Percentiles rank a stretch among this genome's conserved stretches.
These are phyloP conservation scores for Pantherophis vulpinus DNA, from an alignment of 2,797 vertebrate species.

Conservation along the genomic window DNA sequence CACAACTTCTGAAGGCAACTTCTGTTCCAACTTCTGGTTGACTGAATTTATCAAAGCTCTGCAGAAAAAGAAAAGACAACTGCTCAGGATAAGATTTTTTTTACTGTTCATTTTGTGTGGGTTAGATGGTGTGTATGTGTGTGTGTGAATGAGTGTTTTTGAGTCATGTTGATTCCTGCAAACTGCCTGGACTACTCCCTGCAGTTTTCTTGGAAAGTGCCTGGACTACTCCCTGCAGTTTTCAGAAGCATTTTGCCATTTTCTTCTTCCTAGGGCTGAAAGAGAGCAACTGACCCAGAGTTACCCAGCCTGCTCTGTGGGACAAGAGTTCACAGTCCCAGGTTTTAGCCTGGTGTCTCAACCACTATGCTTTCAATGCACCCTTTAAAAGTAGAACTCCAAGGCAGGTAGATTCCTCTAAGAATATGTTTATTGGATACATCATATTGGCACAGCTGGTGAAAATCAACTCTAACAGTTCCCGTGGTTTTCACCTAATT, in stretches of 20 bases:
- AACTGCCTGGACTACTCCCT: background rate
- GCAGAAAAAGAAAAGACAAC: background rate
- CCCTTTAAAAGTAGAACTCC: too few relatives aligned
- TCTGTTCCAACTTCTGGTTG: too few relatives aligned
- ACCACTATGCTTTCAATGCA: background rate
- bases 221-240: background rate
- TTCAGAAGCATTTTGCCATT: background rate
- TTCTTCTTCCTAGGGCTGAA: background rate
- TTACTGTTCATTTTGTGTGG: background rate
- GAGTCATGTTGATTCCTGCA: background rate
- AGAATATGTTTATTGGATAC: too few relatives aligned
- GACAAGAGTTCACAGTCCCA: background rate
- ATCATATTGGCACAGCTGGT: too few relatives aligned
- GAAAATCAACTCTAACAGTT: too few relatives aligned
- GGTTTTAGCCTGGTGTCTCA: background rate
- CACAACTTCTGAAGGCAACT: too few relatives aligned
- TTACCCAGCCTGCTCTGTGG: background rate
- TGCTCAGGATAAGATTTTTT: background rate
- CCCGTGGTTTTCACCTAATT: too few relatives aligned
- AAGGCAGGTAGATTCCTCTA: too few relatives aligned
- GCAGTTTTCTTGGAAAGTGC: background rate
- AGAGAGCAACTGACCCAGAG: background rate
- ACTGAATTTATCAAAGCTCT: background rate
- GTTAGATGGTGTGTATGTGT: background rate
- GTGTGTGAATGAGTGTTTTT: background rate